Conservation (phyloP, 2,888 invertebrate species). For the Melinaea menophilus region DNA sequence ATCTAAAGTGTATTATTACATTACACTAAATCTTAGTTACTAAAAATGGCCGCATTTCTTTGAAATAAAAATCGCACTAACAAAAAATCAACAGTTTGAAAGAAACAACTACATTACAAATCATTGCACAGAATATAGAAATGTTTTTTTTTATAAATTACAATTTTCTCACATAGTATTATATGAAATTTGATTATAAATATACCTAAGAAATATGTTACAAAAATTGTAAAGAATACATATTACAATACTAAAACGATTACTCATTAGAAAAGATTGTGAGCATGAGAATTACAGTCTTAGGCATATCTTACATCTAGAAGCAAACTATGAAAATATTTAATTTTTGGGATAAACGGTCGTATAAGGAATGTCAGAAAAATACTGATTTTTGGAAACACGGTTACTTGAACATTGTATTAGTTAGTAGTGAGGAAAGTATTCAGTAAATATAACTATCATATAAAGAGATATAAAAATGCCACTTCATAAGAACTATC, state of each 20-base stretch:
- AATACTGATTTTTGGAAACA: conserved; percentile 7
- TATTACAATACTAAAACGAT: not conserved
- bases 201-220: conserved; percentile 5
- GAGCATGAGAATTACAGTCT: conserved; percentile 32
- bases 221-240: conserved; percentile 2
- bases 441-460: too few species aligned
- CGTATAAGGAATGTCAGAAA: conserved; percentile 19
- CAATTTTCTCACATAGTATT: not conserved
- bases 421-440: not conserved
- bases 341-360: conserved; percentile 19
- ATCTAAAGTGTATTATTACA: conserved; percentile 2
- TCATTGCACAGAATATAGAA: conserved; percentile 3
- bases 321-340: conserved; percentile 25
- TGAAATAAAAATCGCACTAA: conserved; percentile 15
- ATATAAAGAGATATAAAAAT: conserved; percentile 19
- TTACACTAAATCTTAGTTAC: conserved; percentile 8
- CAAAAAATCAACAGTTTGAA: conserved; percentile 10
- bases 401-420: not conserved
- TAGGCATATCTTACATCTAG: conserved; percentile 29
- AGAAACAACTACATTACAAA: not conserved
- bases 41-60: conserved; percentile 28
- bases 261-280: conserved; percentile 15
- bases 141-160: not conserved
- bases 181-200: conserved; percentile 2
- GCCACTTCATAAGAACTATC: conserved; percentile 22